Base-by-base conservation (phyloP, 2,113 vertebrate genomes). In the Hippocampus comes region DNA sequence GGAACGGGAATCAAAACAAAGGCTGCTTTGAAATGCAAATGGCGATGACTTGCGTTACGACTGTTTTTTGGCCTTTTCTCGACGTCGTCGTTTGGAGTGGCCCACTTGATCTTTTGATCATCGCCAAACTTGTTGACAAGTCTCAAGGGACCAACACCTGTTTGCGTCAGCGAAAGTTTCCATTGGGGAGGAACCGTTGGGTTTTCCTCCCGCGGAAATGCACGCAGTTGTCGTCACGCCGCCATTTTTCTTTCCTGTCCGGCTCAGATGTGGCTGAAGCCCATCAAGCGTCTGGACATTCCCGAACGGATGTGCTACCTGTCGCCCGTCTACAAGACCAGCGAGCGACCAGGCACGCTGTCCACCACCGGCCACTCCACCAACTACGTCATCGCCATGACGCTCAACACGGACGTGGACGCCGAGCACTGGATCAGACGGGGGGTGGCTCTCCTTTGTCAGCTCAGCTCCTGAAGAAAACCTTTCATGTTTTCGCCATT, bases 291-390 rank as follows among this genome's bases (percentile, higher is more conserved):
- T 21, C 68, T 82, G 70, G 94, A 95, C 48, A 90, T 96, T 48
- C 90, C 93, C 0, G 30, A 93, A 48, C 84, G 91, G 10, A 91
- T 90, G 9, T 92, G 92, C 67, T 95, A 96, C 9, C 2, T 94
- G 20, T 90, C 86, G 12, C 95, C 94, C 0, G 68, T 96, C 71
- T 97, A 96, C 78, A 96, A 97, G 85, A 97, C 95, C 10, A 94
- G 94, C 0, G 94, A 98, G 85, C 90, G 95, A 42, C 90, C 95
- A 20, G 95, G 95, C 5, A 92, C 92, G 0, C 78, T 97, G 56
- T 97, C 96, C 63, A 95, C 95, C 34, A 96, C 94, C 0, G 95
- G 95, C 5, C 95, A 96, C 53, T 97, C 95, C 64, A 98, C 94
- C 23, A 97, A 96, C 60, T 96, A 94, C 0, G 94, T 96, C 55